Conservation (phyloP, 2,888 invertebrate genomes). For the Ptycholaimellus sp. region DNA sequence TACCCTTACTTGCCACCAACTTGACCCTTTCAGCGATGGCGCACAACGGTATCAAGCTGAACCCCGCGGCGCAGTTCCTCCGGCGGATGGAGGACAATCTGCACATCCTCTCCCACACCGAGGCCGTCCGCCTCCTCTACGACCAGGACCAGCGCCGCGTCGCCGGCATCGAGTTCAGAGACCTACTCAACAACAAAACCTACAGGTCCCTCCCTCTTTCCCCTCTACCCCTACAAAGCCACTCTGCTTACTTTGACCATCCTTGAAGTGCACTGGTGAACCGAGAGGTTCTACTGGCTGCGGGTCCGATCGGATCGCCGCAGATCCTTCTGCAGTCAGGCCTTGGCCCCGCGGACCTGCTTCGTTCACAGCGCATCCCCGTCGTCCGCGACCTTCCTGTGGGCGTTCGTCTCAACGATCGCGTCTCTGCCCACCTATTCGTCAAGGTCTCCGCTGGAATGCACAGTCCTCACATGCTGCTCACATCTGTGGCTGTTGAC, state of each 20-base stretch:
- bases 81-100: constrained; percentile 1
- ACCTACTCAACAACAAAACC: constrained; percentile 1
- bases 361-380: constrained; percentile 36
- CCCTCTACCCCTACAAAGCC: too few relatives aligned
- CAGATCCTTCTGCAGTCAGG: constrained; percentile 8
- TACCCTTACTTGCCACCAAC: too few relatives aligned
- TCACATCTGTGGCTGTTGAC: too few relatives aligned
- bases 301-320: constrained; percentile 7
- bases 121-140: constrained; percentile 3
- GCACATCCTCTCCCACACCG: constrained; percentile 3
- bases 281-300: constrained; percentile 5
- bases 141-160: neutral
- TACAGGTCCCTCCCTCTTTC: too few relatives aligned
- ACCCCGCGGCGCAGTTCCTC: constrained; percentile 7
- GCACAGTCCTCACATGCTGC: too few relatives aligned
- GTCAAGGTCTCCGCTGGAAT: constrained; percentile 2
- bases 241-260: too few relatives aligned
- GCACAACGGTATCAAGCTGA: constrained; percentile 6
- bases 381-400: constrained; percentile 55
- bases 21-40: constrained; percentile 6
- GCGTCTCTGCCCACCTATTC: constrained; percentile 6
- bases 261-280: neutral
- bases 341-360: constrained; percentile 6
- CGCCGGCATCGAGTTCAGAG: constrained; percentile 3
- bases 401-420: constrained; percentile 30